Conservation (phyloP, 37 sponge, comb jelly and placozoan species). For the Tethya wilhelma region DNA sequence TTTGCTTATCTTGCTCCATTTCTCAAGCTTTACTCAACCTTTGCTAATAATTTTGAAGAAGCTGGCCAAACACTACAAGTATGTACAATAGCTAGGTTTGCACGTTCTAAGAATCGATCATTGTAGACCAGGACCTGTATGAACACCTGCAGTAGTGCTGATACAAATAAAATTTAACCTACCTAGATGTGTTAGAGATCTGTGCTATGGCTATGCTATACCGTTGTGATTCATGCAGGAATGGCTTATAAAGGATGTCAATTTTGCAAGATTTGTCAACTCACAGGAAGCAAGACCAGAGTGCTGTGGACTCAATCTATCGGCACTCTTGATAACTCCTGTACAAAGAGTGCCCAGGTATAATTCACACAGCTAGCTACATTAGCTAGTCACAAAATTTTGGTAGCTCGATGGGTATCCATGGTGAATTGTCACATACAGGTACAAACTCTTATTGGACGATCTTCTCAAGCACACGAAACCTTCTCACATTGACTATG, state of each 20-base stretch:
- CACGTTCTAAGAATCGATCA: not conserved
- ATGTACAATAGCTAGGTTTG: not conserved
- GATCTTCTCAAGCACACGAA: conserved; percentile 69
- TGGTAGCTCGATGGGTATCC: no score
- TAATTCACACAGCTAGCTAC: no score
- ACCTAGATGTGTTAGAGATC: not conserved
- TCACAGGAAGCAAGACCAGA: conserved; percentile 69
- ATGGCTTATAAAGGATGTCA: conserved; percentile 49
- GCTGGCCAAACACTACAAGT: conserved; percentile 58
- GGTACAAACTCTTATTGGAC: conserved; percentile 66
- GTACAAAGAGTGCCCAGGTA: conserved; percentile 88
- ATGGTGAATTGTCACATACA: no score
- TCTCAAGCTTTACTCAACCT: conserved; percentile 80
- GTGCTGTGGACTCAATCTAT: conserved; percentile 47
- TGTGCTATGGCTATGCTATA: not conserved
- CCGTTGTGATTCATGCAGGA: conserved; percentile 27
- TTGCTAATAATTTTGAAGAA: conserved; percentile 63
- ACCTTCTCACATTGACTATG: conserved; percentile 64
- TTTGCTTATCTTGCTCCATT: conserved; percentile 79
- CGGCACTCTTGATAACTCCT: conserved; percentile 72
- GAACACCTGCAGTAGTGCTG: not conserved
- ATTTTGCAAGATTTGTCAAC: conserved; percentile 60
- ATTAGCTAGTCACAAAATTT: no score
- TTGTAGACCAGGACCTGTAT: not conserved
- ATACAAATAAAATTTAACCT: not conserved